phyloP scores from a whole-genome alignment of 2,113 vertebrate species.

The Equus quagga region DNA sequence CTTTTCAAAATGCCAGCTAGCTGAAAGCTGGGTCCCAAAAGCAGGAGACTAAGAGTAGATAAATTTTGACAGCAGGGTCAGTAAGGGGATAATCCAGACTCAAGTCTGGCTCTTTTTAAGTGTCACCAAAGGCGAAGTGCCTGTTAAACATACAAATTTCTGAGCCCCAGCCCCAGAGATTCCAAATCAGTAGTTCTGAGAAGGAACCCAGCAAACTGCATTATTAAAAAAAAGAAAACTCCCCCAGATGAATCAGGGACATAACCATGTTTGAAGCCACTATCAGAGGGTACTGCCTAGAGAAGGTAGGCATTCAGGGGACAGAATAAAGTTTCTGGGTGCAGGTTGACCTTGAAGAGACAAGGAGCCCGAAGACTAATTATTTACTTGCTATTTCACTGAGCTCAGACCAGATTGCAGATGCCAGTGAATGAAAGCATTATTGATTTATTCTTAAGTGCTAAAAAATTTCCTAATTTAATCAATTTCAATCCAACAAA shows the following conservation, averaged over 20 bases:
- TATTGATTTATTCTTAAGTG: slow-evolving; percentile 28
- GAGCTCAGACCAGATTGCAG: neutral
- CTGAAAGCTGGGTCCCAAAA: slow-evolving; percentile 4
- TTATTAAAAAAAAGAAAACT: neutral
- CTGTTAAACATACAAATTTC: neutral
- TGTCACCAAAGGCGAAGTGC: neutral
- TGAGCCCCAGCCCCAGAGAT: neutral
- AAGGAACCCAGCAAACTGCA: neutral
- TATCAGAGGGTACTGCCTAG: neutral
- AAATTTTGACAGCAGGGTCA: neutral
- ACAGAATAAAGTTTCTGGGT: neutral
- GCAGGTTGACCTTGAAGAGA: neutral
- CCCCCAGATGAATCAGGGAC: neutral
- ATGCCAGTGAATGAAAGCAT: neutral
- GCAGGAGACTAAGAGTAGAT: neutral
- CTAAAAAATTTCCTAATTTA: slow-evolving; percentile 10
- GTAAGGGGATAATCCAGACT: neutral
- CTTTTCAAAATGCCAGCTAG: slow-evolving; percentile 50
- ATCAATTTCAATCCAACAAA: neutral
- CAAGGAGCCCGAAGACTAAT: neutral
- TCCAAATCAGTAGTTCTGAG: neutral
- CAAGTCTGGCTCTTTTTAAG: neutral
- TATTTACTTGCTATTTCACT: neutral
- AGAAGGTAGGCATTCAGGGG: neutral
- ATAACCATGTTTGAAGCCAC: neutral